Base-by-base conservation (phyloP, 1,140 invertebrate species). In the Bombus polaris region DNA sequence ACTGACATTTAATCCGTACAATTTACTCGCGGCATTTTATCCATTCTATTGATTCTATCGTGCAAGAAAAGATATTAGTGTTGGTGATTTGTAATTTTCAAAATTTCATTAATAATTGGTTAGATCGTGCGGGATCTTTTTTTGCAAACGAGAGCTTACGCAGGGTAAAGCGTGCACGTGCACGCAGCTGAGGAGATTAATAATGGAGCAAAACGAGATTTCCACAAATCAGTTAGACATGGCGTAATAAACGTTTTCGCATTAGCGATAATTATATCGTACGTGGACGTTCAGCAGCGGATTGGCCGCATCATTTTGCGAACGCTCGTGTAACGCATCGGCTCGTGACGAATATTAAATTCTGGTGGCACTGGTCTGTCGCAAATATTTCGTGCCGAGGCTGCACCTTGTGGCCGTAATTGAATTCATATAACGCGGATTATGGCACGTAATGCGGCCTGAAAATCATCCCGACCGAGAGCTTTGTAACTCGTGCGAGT, bases 391-490 rank as follows among this genome's bases (percentile, higher is more conserved):
- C 32, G 42, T 68, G 37, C 65, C 65, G 65, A 53, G 15, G 47
- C 42, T 22, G 53, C 35, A 22, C 42, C 62, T 65, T 78, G 57
- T 42, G 22, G 32, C 42, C 15, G 53, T 66, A 73, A 88, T 88
- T 87, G 80, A 83, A 88, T 83, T 83, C 81, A 84, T 83, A 87
- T 83, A 83, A 83, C 76, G 53, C 8, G 70, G 25, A 81, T 62
- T 32, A 10, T 25, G 28, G n/a, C 3, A 25, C 68, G 13, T 32
- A 35, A 66, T 32, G 25, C 78, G 22, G 25, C 28, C 28, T 62
- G 59, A 62, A 62, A 62, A 62, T 62, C 59, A 12, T 62, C 59
- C 10, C 28, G 28, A 10, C 59, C 28, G 10, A 13, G 28, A 62
- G 28, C 28, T n/a, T 62, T 62, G 28, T n/a, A 62, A 62, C 59